phyloP scores from a whole-genome alignment of 2,888 invertebrate species.

The Cataglyphis livida region DNA sequence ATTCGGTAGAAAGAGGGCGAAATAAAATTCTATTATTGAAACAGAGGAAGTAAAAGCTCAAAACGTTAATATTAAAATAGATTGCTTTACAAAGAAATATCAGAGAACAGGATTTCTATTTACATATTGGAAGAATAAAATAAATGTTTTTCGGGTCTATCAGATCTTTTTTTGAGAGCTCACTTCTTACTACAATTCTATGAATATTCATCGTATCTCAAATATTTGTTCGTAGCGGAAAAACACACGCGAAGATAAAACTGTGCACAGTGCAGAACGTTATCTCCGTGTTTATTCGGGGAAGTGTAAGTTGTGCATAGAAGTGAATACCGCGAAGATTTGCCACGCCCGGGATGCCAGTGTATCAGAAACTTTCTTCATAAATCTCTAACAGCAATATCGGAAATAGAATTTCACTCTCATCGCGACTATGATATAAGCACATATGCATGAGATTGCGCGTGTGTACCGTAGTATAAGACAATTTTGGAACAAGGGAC shows the following conservation, averaged over 20 bases:
- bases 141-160: constrained; percentile 19
- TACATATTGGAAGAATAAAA: not conserved
- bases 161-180: constrained; percentile 2
- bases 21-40: not conserved
- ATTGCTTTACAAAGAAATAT: not conserved
- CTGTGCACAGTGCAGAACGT: not conserved
- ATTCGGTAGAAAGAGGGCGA: not conserved
- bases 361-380: constrained; percentile 51
- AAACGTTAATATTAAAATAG: constrained; percentile 4
- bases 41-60: not conserved
- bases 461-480: not conserved
- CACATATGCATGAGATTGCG: not conserved
- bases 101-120: not conserved
- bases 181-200: not conserved
- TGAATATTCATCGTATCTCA: constrained; percentile 28
- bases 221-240: not conserved
- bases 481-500: not conserved
- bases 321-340: constrained; percentile 38
- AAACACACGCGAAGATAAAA: constrained; percentile 13
- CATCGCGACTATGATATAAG: constrained; percentile 37
- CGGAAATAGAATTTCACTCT: constrained; percentile 63
- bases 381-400: constrained; percentile 53
- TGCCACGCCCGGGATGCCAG: constrained; percentile 12
- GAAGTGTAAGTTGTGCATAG: constrained; percentile 21
- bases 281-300: constrained; percentile 33